Base-by-base conservation (phyloP, 2,113 vertebrate species). In the Myodes glareolus region DNA sequence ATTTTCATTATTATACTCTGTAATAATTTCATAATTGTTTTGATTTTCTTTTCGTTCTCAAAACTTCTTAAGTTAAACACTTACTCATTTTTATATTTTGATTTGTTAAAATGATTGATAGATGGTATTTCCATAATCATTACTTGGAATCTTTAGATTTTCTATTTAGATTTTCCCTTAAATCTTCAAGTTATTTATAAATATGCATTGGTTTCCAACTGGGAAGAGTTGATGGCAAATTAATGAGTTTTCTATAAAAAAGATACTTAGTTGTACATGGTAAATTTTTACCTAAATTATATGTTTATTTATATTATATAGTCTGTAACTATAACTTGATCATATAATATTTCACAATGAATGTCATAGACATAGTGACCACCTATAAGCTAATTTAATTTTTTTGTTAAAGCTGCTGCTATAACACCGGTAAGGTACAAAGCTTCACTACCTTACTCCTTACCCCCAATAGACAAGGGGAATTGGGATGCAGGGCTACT, bases 61-160 rank as follows among this genome's bases (percentile, higher is more conserved):
- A 85, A 65, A 29, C 8, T 10, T 84, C 81, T 39, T 63, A 42
- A 31, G n/a, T 65, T 42, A 13, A 45, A 42, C 3, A 31, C 25
- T 63, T 63, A 45, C n/a, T 85, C 58, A 63, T 63, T 65, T 85
- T 85, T 85, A 85, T 65, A 65, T 65, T 84, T 45, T 27, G 65
- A 19, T 65, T 85, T 65, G 39, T 45, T 65, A 85, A 45, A 85
- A 85, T 85, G 82, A 85, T 85, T 85, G 82, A 85, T 85, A 85
- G 58, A 31, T 85, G 82, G 39, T 65, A 85, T 85, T 85, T 65
- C 58, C 8, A 85, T 85, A 39, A 85, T 45, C 27, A 85, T 45
- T 85, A 65, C 23, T 85, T 85, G 39, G 82, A 85, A 85, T 85
- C 58, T 65, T 65, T 85, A 85, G 19, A 33, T 85, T 85, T 84